Conservation (phyloP, 1,140 invertebrate genomes). For the Sinonovacula constricta region DNA sequence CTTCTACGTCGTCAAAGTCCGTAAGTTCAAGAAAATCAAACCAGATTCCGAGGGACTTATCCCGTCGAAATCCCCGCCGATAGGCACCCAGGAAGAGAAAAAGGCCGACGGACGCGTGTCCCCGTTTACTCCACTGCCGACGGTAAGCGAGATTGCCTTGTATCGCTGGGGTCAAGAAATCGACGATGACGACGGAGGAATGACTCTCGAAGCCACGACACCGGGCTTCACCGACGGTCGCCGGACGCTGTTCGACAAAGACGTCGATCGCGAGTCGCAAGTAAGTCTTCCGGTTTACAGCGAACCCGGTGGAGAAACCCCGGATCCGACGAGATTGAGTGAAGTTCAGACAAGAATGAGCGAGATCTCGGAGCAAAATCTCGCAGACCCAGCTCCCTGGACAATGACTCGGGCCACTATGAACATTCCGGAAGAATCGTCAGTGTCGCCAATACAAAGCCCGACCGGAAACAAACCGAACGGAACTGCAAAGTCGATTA, state of each 20-base stretch:
- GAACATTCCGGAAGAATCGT: slow-evolving; percentile 41
- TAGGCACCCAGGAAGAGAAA: slow-evolving; percentile 34
- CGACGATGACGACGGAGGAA: slow-evolving; percentile 54
- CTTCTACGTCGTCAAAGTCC: slow-evolving; percentile 43
- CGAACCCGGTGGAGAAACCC: slow-evolving; percentile 52
- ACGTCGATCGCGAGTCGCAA: slow-evolving; percentile 38
- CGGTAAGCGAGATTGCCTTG: slow-evolving; percentile 56
- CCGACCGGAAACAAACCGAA: slow-evolving; percentile 23
- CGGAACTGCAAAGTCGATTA: slow-evolving; percentile 1
- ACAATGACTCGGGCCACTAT: slow-evolving; percentile 45
- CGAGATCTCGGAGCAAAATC: slow-evolving; percentile 41
- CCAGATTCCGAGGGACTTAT: slow-evolving; percentile 31
- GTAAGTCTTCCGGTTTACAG: slow-evolving; percentile 57
- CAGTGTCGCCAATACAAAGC: slow-evolving; percentile 34
- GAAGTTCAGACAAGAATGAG: slow-evolving; percentile 49
- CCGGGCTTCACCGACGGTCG: slow-evolving; percentile 50
- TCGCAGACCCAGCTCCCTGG: slow-evolving; percentile 39
- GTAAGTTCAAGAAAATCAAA: slow-evolving; percentile 41
- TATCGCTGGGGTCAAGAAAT: slow-evolving; percentile 53
- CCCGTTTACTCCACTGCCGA: slow-evolving; percentile 53
- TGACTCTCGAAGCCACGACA: slow-evolving; percentile 52
- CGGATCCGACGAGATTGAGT: slow-evolving; percentile 53
- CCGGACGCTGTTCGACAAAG: slow-evolving; percentile 37
- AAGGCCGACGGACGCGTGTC: slow-evolving; percentile 45
- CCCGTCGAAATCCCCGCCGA: slow-evolving; percentile 31